These are phyloP conservation scores for Marmota flaviventris DNA, from an alignment of 2,113 vertebrate genomes.

Conservation along the genomic window DNA sequence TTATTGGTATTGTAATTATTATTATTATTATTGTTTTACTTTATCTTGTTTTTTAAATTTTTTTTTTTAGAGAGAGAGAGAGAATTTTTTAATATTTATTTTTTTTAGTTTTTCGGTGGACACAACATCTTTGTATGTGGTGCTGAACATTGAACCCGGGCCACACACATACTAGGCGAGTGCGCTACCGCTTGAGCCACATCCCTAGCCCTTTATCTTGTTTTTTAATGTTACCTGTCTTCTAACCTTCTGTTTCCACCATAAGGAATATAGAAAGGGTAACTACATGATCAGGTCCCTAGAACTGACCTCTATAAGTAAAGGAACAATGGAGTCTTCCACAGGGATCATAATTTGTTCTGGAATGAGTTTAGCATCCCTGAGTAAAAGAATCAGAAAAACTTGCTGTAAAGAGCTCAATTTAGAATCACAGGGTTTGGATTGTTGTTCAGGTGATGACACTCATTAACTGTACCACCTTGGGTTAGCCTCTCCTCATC, in stretches of 20 bases:
- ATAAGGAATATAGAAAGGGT: not conserved
- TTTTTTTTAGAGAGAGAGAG: no score
- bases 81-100: no score
- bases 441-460: not conserved
- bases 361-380: not conserved
- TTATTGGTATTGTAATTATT: not conserved
- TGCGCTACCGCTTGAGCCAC: no score
- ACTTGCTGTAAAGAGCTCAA: not conserved
- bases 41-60: not conserved
- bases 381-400: not conserved
- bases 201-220: not conserved
- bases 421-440: not conserved
- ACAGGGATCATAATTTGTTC: not conserved
- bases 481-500: not conserved
- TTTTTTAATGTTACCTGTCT: slow-evolving; percentile 19
- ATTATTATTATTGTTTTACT: not conserved
- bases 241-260: not conserved
- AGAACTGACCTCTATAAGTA: not conserved
- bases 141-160: no score
- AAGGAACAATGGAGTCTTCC: not conserved
- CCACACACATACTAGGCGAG: no score
- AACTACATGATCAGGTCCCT: not conserved
- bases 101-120: no score
- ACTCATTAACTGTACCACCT: not conserved
- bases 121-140: no score